phyloP scores from a whole-genome alignment of 2,888 invertebrate species.

The Anaspis maculata region DNA sequence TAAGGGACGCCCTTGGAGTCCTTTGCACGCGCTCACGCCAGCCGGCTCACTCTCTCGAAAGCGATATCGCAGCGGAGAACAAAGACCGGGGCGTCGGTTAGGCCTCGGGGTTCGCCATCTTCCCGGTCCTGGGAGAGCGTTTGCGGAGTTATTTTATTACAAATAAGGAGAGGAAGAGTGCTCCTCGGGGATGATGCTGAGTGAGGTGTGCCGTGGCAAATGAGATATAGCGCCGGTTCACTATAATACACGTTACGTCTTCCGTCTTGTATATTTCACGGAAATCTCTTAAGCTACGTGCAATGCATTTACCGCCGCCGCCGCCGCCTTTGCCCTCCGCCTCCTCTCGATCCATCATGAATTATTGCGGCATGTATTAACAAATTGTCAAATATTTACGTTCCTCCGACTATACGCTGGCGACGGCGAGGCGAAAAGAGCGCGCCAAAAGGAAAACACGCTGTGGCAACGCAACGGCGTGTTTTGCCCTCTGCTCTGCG shows the following conservation, averaged over 20 bases:
- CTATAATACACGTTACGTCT: slow-evolving; percentile 18
- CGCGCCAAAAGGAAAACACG: no score
- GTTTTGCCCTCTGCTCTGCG: no score
- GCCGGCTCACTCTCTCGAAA: no score
- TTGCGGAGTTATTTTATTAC: slow-evolving; percentile 45
- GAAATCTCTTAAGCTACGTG: slow-evolving; percentile 23
- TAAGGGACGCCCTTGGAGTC: no score
- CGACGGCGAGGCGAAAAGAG: background rate
- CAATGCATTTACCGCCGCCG: slow-evolving; percentile 15
- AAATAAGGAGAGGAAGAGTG: slow-evolving; percentile 44
- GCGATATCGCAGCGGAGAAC: no score
- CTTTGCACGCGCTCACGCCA: no score
- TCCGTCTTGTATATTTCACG: slow-evolving; percentile 22
- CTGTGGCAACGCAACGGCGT: no score
- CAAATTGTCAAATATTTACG: slow-evolving; percentile 14
- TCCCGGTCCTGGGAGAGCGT: slow-evolving; percentile 40
- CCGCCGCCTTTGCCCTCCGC: no score
- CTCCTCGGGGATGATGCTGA: slow-evolving; percentile 38
- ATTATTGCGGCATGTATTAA: slow-evolving; percentile 12
- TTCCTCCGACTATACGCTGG: slow-evolving; percentile 3
- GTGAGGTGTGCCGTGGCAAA: slow-evolving; percentile 40
- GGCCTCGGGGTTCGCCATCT: slow-evolving; percentile 37
- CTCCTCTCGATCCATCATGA: slow-evolving; percentile 8
- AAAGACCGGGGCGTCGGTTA: slow-evolving; percentile 30
- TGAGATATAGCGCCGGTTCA: slow-evolving; percentile 37